Evolutionary conservation across 2,888 invertebrate genomes (phyloP), one percentile per base, ranked within the genome.

Genomic region (Helleia helle): DNA sequence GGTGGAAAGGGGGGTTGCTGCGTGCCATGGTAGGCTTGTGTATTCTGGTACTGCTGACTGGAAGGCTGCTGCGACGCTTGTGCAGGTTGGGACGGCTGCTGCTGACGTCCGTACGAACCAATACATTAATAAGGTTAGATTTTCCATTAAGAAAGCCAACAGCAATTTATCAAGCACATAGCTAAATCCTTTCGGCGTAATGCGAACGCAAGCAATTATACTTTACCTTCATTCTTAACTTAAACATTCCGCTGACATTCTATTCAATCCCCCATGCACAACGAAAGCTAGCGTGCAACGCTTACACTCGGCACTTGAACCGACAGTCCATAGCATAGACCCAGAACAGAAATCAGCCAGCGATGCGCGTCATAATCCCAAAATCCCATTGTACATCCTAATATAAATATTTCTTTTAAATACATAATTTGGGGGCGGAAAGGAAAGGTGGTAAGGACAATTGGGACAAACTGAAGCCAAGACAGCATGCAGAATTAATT

Each of bases 71-170:
- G 85, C 75, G 81, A 80, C 73, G 74, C 76, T 75, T 74, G 81
- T 70, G 73, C 71, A 70, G 77, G 80, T 81, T 84, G 85, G 77
- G 81, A 80, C 79, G 81, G 76, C 83, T 84, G 84, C 83, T 85
- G 84, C 84, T 84, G 83, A 83, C 84, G 84, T 84, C 84, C 84
- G 83, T 84, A 84, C 84, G 84, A 73, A 84, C 83, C 84, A 84
- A 84, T 80, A 84, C 84, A 84, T 84, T 84, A 84, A 83, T 83
- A 81, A 84, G 84, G 84, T 84, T 84, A 84, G 84, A 83, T 84
- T 84, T 83, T 84, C 83, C 80, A 75, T 81, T 34, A 66, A 73
- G 58, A 63, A 80, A 80, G 75, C 80, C 70, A 73, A 70, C 66
- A 84, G 83, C 83, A 83, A 84, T 68, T 61, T 58, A 60, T 59